Evolutionary conservation across 2,888 invertebrate species (phyloP), one percentile per base, ranked within the genome.

Genomic region (Cantharis rustica): DNA sequence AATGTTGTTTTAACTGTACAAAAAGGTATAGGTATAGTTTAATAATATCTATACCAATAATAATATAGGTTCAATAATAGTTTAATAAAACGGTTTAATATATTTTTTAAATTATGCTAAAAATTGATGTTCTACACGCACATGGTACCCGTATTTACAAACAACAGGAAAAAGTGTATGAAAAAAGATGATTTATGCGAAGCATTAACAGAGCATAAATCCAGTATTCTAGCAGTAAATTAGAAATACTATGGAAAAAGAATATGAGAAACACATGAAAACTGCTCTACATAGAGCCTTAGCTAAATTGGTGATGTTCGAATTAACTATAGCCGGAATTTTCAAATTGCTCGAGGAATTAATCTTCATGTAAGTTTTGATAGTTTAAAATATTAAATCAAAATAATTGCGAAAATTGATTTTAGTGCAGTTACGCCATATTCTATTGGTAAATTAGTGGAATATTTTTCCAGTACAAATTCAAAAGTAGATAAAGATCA

Each of bases 141-240:
- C 16, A 73, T 78, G 76, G 26, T 76, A 20, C 76, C 76, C 26
- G 66, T 78, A 27, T 74, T 78, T 23, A 16, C 61, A n/a, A 26
- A 63, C 26, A 72, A 74, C 23, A 74, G 69, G 20, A 78, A 76
- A 47, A 74, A 61, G 9, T 76, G 70, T 17, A 13, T 78, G 69
- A 93, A 93, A 79, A 90, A 93, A 72, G 89, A 91, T 16, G 96
- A 96, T 87, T 88, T 96, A 61, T 93, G 92, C 82, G 91, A 92
- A 79, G 91, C 95, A 0, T 89, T 94, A 69, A 89, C 89, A 47
- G 90, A 90, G 20, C 96, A 95, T 85, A 90, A 91, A 84, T 95
- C 96, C 0, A 90, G 90, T 81, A 71, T 82, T 27, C 89, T 93
- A 10, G 94, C 4, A 91, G 93, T 83, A 88, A 88, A 83, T 87